Percentiles rank a stretch among this genome's conserved stretches.
phyloP scores from a whole-genome alignment of 2,797 vertebrate species.

The Sardinella longiceps region DNA sequence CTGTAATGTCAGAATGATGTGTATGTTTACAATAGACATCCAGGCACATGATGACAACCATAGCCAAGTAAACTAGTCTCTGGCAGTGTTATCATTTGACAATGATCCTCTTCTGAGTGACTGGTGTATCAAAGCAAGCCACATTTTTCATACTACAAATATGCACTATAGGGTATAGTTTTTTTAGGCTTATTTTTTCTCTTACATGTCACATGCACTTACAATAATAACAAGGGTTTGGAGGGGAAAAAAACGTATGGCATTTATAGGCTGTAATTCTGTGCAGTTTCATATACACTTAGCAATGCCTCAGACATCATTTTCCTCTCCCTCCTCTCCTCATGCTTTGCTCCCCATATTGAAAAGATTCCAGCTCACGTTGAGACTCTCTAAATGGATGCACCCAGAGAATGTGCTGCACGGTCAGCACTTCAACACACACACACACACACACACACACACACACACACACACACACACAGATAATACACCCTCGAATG shows the following conservation, averaged over 20 bases:
- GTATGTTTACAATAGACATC: neutral
- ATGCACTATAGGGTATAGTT: too few species aligned
- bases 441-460: too few species aligned
- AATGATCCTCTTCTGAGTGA: too few species aligned
- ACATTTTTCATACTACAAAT: too few species aligned
- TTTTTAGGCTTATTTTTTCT: too few species aligned
- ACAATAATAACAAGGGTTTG: too few species aligned
- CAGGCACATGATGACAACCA: neutral
- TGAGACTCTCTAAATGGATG: conserved; percentile 15
- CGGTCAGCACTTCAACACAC: conserved; percentile 20
- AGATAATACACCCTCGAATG: conserved; percentile 4
- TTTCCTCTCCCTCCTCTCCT: neutral
- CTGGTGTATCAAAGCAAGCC: too few species aligned
- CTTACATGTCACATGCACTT: too few species aligned
- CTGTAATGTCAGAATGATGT: neutral
- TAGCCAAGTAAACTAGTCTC: too few species aligned
- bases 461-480: neutral
- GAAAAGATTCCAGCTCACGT: neutral
- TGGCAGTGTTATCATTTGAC: too few species aligned
- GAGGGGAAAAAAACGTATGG: too few species aligned
- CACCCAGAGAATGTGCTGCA: neutral
- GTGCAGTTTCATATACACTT: neutral
- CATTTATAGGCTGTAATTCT: neutral
- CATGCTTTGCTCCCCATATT: neutral
- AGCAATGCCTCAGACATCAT: neutral